Evolutionary conservation across 2,113 vertebrate species (phyloP).

Genomic region (Oncorhynchus mykiss): DNA sequence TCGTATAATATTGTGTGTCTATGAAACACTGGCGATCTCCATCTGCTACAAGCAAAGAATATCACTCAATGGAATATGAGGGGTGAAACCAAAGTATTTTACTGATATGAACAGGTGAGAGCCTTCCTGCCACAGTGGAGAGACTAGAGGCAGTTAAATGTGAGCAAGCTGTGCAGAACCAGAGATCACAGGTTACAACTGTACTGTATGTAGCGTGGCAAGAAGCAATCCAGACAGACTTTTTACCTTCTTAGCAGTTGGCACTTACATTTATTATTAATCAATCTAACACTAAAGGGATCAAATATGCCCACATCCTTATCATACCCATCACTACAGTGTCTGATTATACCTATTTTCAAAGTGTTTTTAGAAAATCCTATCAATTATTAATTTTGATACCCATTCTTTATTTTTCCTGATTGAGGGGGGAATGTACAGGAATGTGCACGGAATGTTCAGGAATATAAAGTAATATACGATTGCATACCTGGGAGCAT

Average conservation of each 20-base stretch:
- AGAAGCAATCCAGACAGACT: constrained; percentile 9
- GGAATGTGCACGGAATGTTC: constrained; percentile 38
- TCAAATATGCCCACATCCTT: constrained; percentile 13
- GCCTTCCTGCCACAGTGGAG: neutral
- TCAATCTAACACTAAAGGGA: constrained; percentile 17
- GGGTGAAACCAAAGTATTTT: neutral
- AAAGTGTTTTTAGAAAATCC: neutral
- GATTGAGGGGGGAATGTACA: constrained; percentile 37
- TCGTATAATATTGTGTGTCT: neutral
- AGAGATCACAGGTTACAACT: constrained; percentile 5
- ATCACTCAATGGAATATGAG: neutral
- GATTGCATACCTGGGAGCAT: constrained; percentile 31
- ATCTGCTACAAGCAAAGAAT: neutral
- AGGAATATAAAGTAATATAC: constrained; percentile 20
- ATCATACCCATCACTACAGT: neutral
- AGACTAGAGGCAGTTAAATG: constrained; percentile 5
- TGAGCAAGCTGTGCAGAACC: constrained; percentile 17
- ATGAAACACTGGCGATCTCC: neutral
- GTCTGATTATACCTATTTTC: constrained; percentile 37
- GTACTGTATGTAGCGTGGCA: constrained; percentile 20
- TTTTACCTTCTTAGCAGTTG: constrained; percentile 8
- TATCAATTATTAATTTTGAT: neutral
- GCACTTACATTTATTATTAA: constrained; percentile 26
- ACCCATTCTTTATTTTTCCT: neutral
- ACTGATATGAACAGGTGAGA: neutral